Evolutionary conservation across 2,888 invertebrate genomes (phyloP), one percentile per base, ranked within the genome.

Genomic region (Archaeoteleia sp.): DNA sequence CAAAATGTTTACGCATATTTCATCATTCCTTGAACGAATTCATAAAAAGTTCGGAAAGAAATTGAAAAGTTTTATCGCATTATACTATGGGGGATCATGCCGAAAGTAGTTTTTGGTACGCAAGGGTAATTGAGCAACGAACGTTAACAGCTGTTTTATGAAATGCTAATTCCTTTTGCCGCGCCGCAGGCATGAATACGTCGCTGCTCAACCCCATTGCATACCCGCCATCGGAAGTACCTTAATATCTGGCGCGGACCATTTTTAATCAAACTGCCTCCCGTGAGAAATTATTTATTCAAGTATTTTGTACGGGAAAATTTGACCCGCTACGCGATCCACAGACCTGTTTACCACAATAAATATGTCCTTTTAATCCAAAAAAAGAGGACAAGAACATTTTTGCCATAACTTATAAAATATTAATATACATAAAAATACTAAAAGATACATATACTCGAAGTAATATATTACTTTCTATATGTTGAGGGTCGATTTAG

Each of bases 121-220:
- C 49, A 54, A 34, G 34, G 46, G 63, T 68, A 68, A 68, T 68
- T 63, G 68, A 68, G 68, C 63, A 60, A 68, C 68, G 68, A 63
- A 68, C 62, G 68, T 68, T 68, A 68, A 68, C 68, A 68, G 68
- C 68, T 68, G 68, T 68, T 68, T 68, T 68, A 68, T 68, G 43
- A 68, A 68, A 68, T 68, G 63, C 68, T 68, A 68, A 68, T 68
- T 68, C 63, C 55, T 58, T 57, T 58, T 45, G 34, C 48, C 35
- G 45, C 34, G 68, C 68, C 68, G 45, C 37, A 37, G 63, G 68
- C 68, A 45, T 63, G 68, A 63, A 63, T 63, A 68, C 60, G 40
- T 55, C 55, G 55, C 51, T 63, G 63, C 53, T 54, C 68, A 62
- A 53, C 57, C 51, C 49, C 51, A 57, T 61, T 49, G 51, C 32